Evolutionary conservation across 1,140 invertebrate genomes (phyloP), one percentile per base, ranked within the genome.

Genomic region (Neoseiulus cucumeris): DNA sequence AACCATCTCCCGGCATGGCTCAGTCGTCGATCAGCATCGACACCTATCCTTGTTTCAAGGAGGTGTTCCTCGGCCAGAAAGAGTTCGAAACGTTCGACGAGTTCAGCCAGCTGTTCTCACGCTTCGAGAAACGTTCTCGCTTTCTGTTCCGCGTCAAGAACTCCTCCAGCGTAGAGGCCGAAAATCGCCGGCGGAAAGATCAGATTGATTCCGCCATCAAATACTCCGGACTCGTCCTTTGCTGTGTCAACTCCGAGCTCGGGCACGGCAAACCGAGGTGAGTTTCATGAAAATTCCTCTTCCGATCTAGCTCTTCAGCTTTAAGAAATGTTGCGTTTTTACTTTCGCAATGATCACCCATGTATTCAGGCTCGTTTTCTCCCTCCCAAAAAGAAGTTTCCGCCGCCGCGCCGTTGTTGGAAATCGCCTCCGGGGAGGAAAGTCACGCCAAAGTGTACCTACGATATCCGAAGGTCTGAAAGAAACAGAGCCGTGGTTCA

Each of bases 71-170:
- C 22, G 51, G 51, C 51, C 51, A 59, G 22, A 25, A 33, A 29
- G 51, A 59, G 22, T 59, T 59, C 51, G 25, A 25, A 25, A 59
- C 51, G 22, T 59, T 59, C 33, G 51, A 59, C 51, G 51, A 59
- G 22, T 59, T 59, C 22, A 59, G 51, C 51, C 51, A 59, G 51
- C 51, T 59, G 17, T 59, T 59, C 51, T 59, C 51, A 33, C 25
- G 33, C 14, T 59, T 59, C 22, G 51, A 59, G 51, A 59, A 59
- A 33, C 51, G 51, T 25, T 59, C 51, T 14, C 51, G 51, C 14
- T 59, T 59, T 33, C 51, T 59, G 51, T 59, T 59, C 33, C 51
- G 51, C 33, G 51, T 59, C 17, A 59, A 59, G 51, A 59, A 59
- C 33, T 59, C 51, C 12, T 59, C 51, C 25, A 59, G 51, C 33